Base-by-base conservation (phyloP, 2,113 vertebrate species). In the Microcebus lehilahytsara region DNA sequence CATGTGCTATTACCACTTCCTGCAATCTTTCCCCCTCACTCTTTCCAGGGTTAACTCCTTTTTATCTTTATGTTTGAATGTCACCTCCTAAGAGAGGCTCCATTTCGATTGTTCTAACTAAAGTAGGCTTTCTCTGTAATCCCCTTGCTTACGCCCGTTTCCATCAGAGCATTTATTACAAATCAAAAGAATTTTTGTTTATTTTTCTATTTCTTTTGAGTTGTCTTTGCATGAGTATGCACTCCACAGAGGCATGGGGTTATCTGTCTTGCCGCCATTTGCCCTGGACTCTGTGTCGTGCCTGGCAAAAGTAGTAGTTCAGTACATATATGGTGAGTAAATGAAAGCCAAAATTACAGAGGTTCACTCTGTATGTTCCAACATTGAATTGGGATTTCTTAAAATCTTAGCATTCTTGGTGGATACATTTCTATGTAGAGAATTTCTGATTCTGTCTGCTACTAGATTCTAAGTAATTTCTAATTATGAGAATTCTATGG, bases 401-500 rank as follows among this genome's bases (percentile, higher is more conserved):
- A 79, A 95, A 81, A 49, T 62, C 64, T 89, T 92, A 56, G 71
- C 77, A 88, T 60, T 91, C 20, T 78, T 64, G 5, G 22, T 53
- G 77, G 56, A 83, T 80, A 32, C 56, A 42, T 56, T 79, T 89
- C 85, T 85, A 62, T 58, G 42, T 12, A 62, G 60, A 87, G 6
- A 12, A 90, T 72, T 64, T 91, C 77, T 88, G 3, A 56, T 78
- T 85, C 40, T 81, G 71, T 7, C 8, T 75, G 84, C 58, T 64
- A 3, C 53, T 67, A 62, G 69, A 22, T 12, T 2, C 37, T 92
- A 37, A 34, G 13, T 42, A 40, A 66, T 66, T 78, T 66, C 49
- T 94, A 91, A 95, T 85, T 37, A 46, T 71, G 27, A 81, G 71
- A 90, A 67, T 81, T 95, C 58, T 75, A 20, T 37, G 67, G 23